Evolutionary conservation across 2,113 vertebrate species (phyloP).

Genomic region (Aythya baeri): DNA sequence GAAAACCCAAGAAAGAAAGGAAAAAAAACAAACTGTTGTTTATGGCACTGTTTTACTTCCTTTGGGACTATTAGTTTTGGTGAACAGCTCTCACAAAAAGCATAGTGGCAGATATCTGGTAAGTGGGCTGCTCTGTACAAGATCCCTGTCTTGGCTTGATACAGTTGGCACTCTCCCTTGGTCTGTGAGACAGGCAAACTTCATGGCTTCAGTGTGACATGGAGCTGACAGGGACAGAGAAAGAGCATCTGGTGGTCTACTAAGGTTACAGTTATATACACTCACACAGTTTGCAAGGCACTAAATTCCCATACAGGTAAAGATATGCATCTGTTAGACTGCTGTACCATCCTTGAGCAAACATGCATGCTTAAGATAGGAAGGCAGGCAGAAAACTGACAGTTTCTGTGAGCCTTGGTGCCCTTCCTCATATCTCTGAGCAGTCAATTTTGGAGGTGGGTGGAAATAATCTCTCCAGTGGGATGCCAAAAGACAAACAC

Average conservation of each 20-base stretch:
- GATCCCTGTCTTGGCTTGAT: neutral
- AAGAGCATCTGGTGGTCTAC: neutral
- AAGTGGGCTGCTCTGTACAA: fast-evolving
- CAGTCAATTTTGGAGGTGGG: neutral
- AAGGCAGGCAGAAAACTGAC: neutral
- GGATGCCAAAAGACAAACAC: neutral
- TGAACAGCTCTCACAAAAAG: neutral
- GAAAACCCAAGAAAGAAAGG: neutral
- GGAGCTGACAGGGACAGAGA: neutral
- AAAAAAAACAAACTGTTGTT: neutral
- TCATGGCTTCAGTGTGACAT: neutral
- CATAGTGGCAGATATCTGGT: neutral
- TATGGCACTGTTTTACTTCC: neutral
- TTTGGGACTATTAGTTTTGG: neutral
- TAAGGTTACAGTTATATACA: neutral
- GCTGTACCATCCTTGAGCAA: neutral
- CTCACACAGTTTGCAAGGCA: neutral
- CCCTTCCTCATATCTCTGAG: neutral
- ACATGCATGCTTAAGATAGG: neutral
- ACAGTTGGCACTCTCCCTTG: neutral
- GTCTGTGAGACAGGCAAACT: neutral
- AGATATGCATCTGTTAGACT: neutral
- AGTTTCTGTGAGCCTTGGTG: neutral
- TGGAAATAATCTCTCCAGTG: neutral
- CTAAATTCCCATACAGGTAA: neutral